Base-by-base conservation (phyloP, 2,113 vertebrate genomes). In the Gnathonemus echidnorhynchus region DNA sequence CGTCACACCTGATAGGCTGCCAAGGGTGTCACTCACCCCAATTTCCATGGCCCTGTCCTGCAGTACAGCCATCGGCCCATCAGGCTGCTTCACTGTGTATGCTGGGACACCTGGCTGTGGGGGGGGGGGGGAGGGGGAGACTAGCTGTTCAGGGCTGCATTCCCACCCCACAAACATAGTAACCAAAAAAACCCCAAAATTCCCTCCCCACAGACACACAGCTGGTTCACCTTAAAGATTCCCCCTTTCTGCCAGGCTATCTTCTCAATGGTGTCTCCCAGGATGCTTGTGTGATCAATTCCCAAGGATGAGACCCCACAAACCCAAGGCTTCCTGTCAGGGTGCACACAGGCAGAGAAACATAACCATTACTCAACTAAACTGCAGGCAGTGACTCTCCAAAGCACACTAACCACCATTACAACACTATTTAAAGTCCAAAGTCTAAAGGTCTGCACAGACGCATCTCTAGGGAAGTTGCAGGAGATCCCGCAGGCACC, bases 201-300 rank as follows among this genome's bases (percentile, higher is more conserved):
- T 70, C 19, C 91, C 58, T 88, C 62, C 27, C 42, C 10, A 46
- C 3, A 56, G 19, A 89, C 24, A 89, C 46, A 19, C 35, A 27
- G 39, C 70, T 31, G 24, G 3, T 90, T 62, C 93, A 99, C 98
- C 97, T 99, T 99, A 92, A 99, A 99, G 93, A 99, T 99, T 77
- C 98, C 98, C 11, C 97, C 98, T 92, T 99, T 99, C 92, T 99
- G 98, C 98, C 98, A 99, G 0, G 98, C 97, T 0, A 99, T 99
- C 94, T 99, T 97, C 91, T 99, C 97, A 35, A 99, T 93, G 0
- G 97, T 98, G 95, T 99, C 97, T 58, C 98, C 98, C 11, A 99
- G 94, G 90, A 99, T 97, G 94, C 96, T 97, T 86, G 96, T 98
- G 94, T 99, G 98, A 94, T 99, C 98, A 0, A 99, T 97, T 50